Percentiles rank a stretch among this genome's conserved stretches.
Conservation (phyloP, 2,888 invertebrate species). For the Leptarthrus brevirostris region DNA sequence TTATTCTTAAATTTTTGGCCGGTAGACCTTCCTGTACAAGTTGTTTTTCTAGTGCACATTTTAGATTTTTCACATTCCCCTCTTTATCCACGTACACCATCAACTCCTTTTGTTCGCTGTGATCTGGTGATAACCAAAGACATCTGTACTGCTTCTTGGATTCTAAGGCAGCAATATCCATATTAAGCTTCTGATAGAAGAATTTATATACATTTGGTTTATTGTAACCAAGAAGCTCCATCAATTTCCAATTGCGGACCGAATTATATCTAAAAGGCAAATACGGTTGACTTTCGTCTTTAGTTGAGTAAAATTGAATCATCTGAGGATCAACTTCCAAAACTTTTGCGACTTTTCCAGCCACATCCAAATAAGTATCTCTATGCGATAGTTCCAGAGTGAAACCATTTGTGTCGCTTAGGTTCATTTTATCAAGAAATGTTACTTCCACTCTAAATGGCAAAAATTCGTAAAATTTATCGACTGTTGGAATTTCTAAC, state of each 20-base stretch:
- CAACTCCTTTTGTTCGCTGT: not conserved
- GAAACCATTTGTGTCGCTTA: conserved; percentile 82
- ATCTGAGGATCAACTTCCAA: conserved; percentile 93
- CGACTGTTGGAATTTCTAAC: conserved; percentile 80
- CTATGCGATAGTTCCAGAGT: conserved; percentile 92
- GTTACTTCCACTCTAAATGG: conserved; percentile 92
- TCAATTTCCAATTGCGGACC: conserved; percentile 76
- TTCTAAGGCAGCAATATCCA: conserved; percentile 96
- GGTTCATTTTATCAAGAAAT: conserved; percentile 94
- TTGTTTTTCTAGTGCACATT: conserved; percentile 94
- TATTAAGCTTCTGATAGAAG: conserved; percentile 96
- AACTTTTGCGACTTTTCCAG: conserved; percentile 89
- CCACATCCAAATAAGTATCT: conserved; percentile 96
- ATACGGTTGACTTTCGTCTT: not conserved
- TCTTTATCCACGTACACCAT: conserved; percentile 89
- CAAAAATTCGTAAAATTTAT: conserved; percentile 92
- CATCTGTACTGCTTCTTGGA: conserved; percentile 93
- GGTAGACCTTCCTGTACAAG: conserved; percentile 89
- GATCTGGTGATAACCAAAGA: not conserved
- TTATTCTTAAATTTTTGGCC: conserved; percentile 86
- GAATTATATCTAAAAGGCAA: conserved; percentile 18
- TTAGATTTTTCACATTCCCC: conserved; percentile 88
- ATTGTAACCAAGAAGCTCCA: conserved; percentile 87
- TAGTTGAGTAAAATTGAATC: conserved; percentile 77
- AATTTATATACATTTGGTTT: conserved; percentile 94